phyloP scores from a whole-genome alignment of 1,140 invertebrate species.

The Pogonomyrmex californicus region DNA sequence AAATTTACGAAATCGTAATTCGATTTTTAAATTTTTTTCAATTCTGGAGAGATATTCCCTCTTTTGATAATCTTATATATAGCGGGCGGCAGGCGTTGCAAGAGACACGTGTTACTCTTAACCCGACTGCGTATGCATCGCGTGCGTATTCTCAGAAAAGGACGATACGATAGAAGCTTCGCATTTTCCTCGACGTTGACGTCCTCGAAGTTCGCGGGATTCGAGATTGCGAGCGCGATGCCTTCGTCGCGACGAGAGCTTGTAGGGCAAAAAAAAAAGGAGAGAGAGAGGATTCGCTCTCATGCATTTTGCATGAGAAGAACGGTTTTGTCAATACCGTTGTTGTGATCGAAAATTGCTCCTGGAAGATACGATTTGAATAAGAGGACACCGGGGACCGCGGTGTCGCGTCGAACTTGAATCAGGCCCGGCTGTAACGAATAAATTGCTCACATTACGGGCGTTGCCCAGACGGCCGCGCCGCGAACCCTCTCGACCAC shows the following conservation, averaged over 20 bases:
- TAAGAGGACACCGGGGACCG: conserved; percentile 78
- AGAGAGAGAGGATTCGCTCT: conserved; percentile 67
- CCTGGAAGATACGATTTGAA: conserved; percentile 82
- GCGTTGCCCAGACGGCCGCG: conserved; percentile 59
- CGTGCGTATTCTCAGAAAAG: conserved; percentile 14
- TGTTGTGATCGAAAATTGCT: conserved; percentile 83
- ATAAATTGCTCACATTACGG: conserved; percentile 78
- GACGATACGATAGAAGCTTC: conserved; percentile 2
- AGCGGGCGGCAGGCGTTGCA: not conserved
- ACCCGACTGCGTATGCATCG: not conserved
- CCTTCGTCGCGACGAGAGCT: conserved; percentile 6
- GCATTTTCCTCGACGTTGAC: conserved; percentile 47
- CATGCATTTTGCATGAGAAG: conserved; percentile 81
- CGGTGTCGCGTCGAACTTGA: conserved; percentile 73
- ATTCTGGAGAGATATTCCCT: conserved; percentile 1
- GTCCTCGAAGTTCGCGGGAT: conserved; percentile 25
- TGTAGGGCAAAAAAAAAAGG: not conserved
- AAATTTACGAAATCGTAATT: not conserved
- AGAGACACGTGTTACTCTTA: conserved; percentile 36
- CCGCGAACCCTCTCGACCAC: conserved; percentile 53
- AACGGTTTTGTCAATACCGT: conserved; percentile 82
- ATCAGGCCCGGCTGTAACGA: conserved; percentile 77
- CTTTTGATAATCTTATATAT: conserved; percentile 1
- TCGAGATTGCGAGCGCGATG: conserved; percentile 37
- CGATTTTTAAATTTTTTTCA: conserved; percentile 1